Evolutionary conservation across 2,113 vertebrate genomes (phyloP), one percentile per base, ranked within the genome.

Genomic region (Copsychus sechellarum): DNA sequence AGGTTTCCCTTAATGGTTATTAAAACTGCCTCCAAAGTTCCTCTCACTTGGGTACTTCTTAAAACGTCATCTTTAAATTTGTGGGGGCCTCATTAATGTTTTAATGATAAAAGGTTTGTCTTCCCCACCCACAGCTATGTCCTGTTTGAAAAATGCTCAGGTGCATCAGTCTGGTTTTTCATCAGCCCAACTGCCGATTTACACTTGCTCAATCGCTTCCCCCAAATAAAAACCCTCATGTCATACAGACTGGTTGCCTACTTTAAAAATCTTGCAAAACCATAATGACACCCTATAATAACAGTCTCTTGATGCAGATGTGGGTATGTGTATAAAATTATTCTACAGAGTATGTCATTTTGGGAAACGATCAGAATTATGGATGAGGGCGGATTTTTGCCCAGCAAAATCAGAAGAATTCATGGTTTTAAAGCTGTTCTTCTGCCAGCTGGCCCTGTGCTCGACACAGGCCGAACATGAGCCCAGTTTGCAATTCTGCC

Each of bases 101-200:
- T 67, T 76, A 64, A 71, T 48, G 81, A 53, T 29, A 58, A 91
- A 78, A 94, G 43, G 29, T 24, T 88, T 83, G 5, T 73, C 76
- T 90, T 90, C 31, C 22, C 58, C 67, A 78, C 91, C 80, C n/a
- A 95, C 82, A 77, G 62, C 38, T 65, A n/a, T 71, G 50, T 96
- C 34, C 34, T 78, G 3, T 70, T 94, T 88, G 76, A 78, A 86
- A 94, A 86, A 64, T 13, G 29, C 42, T 94, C 51, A 58, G 76
- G 71, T 90, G 31, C 43, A 40, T 78, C 79, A 77, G 42, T 15
- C 71, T 88, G 88, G 23, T 72, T 94, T 93, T 88, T 60, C 13
- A 34, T 92, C 69, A 88, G 42, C 67, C 38, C 73, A 73, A 12
- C 42, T 81, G 62, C 33, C 64, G 58, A 34, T 93, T 88, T 90